These are phyloP conservation scores for Gisinianus flammeolus DNA, from an alignment of 2,888 invertebrate species.

Conservation along the genomic window DNA sequence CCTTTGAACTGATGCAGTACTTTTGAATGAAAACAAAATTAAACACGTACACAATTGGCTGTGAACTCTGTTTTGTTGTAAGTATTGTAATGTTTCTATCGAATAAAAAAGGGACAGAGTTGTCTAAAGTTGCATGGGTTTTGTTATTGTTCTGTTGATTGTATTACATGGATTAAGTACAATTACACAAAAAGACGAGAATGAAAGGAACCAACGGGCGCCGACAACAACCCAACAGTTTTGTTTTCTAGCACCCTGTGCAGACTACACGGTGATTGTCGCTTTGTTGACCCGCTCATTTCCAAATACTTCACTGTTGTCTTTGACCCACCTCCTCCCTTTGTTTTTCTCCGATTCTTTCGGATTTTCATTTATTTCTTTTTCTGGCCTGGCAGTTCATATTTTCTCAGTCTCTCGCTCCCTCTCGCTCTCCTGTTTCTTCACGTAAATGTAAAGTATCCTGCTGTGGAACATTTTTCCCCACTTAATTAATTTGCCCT, in stretches of 20 bases:
- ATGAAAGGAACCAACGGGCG: constrained; percentile 23
- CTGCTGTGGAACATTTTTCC: constrained; percentile 41
- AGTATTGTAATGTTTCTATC: too few species aligned
- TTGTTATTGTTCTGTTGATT: constrained; percentile 16
- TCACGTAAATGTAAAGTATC: constrained; percentile 30
- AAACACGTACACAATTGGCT: too few species aligned
- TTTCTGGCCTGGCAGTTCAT: constrained; percentile 18
- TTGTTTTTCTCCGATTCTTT: constrained; percentile 34
- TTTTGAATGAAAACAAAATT: too few species aligned
- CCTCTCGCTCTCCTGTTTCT: constrained; percentile 5
- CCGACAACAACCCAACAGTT: constrained; percentile 37
- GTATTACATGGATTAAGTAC: constrained; percentile 26
- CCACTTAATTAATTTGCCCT: constrained; percentile 41
- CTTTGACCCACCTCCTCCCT: constrained; percentile 40
- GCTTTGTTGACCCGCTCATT: constrained; percentile 33
- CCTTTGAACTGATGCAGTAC: too few species aligned
- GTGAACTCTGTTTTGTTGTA: too few species aligned
- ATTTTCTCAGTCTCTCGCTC: constrained; percentile 18
- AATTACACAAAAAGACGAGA: constrained; percentile 25
- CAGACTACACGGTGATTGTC: constrained; percentile 37
- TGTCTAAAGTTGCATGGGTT: neutral
- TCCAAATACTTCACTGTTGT: constrained; percentile 37
- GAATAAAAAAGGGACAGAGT: too few species aligned
- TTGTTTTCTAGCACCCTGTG: constrained; percentile 45
- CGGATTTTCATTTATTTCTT: constrained; percentile 40